Base-by-base conservation (phyloP, 1,140 invertebrate genomes). In the Himalopsyche phryganea region DNA sequence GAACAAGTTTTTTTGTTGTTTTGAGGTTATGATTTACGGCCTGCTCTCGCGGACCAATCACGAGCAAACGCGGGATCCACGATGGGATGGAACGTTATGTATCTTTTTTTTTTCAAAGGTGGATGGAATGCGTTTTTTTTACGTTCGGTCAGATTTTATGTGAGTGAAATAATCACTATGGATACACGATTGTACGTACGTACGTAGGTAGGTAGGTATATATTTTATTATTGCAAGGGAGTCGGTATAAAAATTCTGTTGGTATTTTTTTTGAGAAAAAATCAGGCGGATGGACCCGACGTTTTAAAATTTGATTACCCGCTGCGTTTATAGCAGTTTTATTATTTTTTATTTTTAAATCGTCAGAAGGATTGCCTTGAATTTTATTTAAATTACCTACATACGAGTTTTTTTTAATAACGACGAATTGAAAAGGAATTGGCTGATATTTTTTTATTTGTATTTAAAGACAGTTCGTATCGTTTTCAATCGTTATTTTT, bases 61-160 rank as follows among this genome's bases (percentile, higher is more conserved):
- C 50, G 57, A 45, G 40, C 61, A 46, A 55, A 53, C 57, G 28
- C 51, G 50, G 56, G 48, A 46, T 53, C 55, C 56, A 55, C 50
- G 55, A 63, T 63, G 61, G 61, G 61, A 55, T 53, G 56, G 51
- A 58, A 53, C 61, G 59, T 63, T 58, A 57, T 53, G 52, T 47
- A 40, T 48, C 44, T 55, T 54, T 46, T 52, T 59, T 61, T 56
- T 61, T 56, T 50, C 38, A 56, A 38, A 63, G 61, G 56, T 60
- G 61, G 61, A 51, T 60, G 61, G 61, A 63, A 63, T 63, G 61
- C 57, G 57, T 56, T 61, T 59, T n/a, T 58, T 63, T 63, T 59
- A 63, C 61, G 57, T 63, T 48, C 52, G 57, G 52, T 45, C 61
- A 63, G 61, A 63, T 59, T 63, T 63, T 63, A 63, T 60, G 61